Base-by-base conservation (phyloP, 64 coral and sea anemone species). In the Anthopleura sola region DNA sequence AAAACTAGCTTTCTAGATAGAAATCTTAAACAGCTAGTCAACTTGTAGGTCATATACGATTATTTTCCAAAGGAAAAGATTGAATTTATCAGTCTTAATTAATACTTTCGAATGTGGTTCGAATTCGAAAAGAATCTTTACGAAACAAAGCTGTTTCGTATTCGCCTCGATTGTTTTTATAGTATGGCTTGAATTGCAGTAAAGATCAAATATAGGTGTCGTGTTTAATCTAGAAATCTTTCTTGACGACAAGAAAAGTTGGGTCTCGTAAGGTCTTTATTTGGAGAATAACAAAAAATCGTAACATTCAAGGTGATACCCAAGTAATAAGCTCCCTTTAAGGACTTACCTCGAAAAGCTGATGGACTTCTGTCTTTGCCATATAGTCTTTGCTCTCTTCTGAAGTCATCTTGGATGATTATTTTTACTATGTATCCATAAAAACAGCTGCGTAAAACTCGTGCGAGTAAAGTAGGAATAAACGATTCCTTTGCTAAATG, bases 331-430 rank as follows among this genome's bases (percentile, higher is more conserved):
- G 12, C 66, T 11, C 15, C 34, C 28, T 71, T 31, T 31, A 32
- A 68, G 66, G 21, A 21, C 39, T 78, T 83, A 92, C 94, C 87
- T 96, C 94, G 83, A 96, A 96, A 15, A 96, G 87, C 58, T 96
- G 94, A 92, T 96, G 87, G 55, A 96, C 94, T 82, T 96, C 94
- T n/a, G 94, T 86, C 38, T 90, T 96, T 6, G 94, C 94, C 87
- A 96, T 92, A 56, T 96, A 96, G 3, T 92, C 94, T 66, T 96
- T 96, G 55, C 90, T 92, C 62, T 96, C 94, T 84, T 96, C 90
- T 23, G 94, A 49, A 33, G 94, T 92, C 94, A 96, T 96, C 38
- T 28, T 86, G 12, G 36, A 26, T 0, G 29, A 14, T 34, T 71
- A 32, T 71, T 80, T 0, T 29, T 71, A 54, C 9, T 44, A 6